Percentiles rank a stretch among this genome's conserved stretches.
Evolutionary conservation across 2,888 invertebrate genomes (phyloP).

Genomic region (Caenorhabditis sp.): DNA sequence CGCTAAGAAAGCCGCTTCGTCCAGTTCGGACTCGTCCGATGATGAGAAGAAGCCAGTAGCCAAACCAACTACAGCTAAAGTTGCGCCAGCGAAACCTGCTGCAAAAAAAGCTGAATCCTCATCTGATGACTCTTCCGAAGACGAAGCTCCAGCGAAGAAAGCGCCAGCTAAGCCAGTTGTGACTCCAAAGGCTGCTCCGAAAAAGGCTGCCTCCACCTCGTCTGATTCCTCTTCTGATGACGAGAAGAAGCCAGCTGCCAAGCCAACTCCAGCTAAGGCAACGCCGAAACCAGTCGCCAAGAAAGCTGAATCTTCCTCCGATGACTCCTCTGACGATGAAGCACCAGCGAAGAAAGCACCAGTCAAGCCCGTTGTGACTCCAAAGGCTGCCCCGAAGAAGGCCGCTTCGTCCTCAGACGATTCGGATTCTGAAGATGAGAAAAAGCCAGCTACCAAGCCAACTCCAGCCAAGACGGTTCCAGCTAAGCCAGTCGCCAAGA

Average conservation of each 20-base stretch:
- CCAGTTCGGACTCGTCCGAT: conserved; percentile 55
- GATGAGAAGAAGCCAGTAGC: conserved; percentile 67
- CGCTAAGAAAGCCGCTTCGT: conserved; percentile 61
- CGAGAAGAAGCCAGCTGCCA: conserved; percentile 40
- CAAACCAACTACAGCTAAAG: conserved; percentile 54
- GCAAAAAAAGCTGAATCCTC: conserved; percentile 52
- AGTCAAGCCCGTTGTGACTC: conserved; percentile 20
- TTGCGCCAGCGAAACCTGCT: conserved; percentile 35
- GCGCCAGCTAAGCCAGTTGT: conserved; percentile 26
- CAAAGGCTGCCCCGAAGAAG: conserved; percentile 59
- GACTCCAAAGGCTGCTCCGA: conserved; percentile 21
- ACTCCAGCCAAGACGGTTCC: conserved; percentile 56
- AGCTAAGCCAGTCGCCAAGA: conserved; percentile 43
- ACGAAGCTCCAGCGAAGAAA: conserved; percentile 50
- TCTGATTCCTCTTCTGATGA: conserved; percentile 36
- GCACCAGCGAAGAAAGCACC: conserved; percentile 47
- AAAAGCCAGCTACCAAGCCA: conserved; percentile 46
- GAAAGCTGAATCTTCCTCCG: conserved; percentile 59
- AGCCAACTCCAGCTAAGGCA: conserved; percentile 36
- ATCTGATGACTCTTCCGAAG: conserved; percentile 46
- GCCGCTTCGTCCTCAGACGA: conserved; percentile 59
- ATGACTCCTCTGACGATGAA: conserved; percentile 64
- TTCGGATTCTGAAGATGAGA: conserved; percentile 56
- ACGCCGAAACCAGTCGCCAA: conserved; percentile 53
- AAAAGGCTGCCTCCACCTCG: conserved; percentile 27